Conservation (phyloP, 2,113 vertebrate species). For the Nibea albiflora region DNA sequence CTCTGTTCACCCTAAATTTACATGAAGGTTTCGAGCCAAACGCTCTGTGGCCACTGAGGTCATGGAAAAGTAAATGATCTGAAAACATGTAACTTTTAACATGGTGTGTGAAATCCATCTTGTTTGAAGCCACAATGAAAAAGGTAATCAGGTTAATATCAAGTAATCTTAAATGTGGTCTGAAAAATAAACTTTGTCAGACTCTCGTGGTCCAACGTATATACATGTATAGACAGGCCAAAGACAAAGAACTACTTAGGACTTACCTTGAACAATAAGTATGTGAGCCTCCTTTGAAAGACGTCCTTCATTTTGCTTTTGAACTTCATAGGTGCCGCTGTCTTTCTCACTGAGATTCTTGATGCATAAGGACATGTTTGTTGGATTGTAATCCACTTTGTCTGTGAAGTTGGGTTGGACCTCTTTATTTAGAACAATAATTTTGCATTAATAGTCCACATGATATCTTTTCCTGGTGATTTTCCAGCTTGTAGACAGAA, state of each 20-base stretch:
- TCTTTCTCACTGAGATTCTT: conserved; percentile 35
- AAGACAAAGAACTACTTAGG: neutral
- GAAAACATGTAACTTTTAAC: too few species aligned
- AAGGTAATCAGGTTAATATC: too few species aligned
- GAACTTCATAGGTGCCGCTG: conserved; percentile 32
- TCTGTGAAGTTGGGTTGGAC: fast-evolving
- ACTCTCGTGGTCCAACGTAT: neutral
- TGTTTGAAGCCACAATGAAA: too few species aligned
- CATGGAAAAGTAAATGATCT: neutral
- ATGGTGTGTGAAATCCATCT: neutral
- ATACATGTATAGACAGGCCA: neutral
- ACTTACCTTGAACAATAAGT: conserved; percentile 69
- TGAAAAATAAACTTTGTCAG: neutral
- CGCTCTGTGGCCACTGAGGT: neutral
- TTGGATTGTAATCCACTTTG: neutral
- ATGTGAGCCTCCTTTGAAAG: fast-evolving
- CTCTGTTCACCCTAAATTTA: neutral
- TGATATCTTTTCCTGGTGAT: fast-evolving
- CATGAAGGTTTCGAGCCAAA: neutral
- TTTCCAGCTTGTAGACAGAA: conserved; percentile 35
- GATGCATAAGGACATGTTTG: conserved; percentile 31
- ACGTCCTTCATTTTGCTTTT: fast-evolving
- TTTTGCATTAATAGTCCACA: fast-evolving
- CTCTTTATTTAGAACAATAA: fast-evolving
- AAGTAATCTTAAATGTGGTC: neutral